phyloP scores from a whole-genome alignment of 2,113 vertebrate genomes.

The Electrona antarctica region DNA sequence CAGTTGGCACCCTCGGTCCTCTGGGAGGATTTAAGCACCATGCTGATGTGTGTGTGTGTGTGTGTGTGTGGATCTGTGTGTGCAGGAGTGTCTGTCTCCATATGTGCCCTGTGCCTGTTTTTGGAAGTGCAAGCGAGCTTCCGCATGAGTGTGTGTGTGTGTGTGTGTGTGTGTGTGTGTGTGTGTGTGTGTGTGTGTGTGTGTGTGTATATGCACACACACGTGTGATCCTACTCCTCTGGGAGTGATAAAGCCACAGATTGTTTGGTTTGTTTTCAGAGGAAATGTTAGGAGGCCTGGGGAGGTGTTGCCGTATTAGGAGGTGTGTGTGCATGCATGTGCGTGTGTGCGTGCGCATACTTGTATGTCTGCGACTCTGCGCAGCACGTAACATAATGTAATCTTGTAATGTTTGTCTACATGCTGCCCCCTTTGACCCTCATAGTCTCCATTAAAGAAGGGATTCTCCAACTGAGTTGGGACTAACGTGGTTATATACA shows the following conservation, averaged over 20 bases:
- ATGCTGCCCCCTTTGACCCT: no score
- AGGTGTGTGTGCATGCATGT: conserved; percentile 1
- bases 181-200: conserved; percentile 1
- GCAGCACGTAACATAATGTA: background rate
- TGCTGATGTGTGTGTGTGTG: background rate
- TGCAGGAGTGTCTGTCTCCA: background rate
- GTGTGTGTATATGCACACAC: conserved; percentile 1
- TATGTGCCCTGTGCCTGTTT: conserved; percentile 6
- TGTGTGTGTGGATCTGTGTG: background rate
- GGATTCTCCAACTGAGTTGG: no score
- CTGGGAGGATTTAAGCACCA: conserved; percentile 19
- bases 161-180: no score
- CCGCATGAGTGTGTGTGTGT: background rate
- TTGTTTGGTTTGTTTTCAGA: conserved; percentile 9
- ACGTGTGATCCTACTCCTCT: background rate
- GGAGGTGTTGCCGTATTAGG: background rate
- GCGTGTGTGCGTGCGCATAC: background rate
- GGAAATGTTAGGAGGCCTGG: background rate
- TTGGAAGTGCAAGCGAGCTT: background rate
- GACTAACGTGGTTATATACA: no score
- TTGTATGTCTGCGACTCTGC: conserved; percentile 4
- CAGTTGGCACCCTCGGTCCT: conserved; percentile 16
- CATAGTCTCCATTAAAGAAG: no score
- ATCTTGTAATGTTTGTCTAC: no score
- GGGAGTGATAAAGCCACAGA: conserved; percentile 2